Evolutionary conservation across 2,888 invertebrate genomes (phyloP).

Genomic region (Scaptomyza parva): DNA sequence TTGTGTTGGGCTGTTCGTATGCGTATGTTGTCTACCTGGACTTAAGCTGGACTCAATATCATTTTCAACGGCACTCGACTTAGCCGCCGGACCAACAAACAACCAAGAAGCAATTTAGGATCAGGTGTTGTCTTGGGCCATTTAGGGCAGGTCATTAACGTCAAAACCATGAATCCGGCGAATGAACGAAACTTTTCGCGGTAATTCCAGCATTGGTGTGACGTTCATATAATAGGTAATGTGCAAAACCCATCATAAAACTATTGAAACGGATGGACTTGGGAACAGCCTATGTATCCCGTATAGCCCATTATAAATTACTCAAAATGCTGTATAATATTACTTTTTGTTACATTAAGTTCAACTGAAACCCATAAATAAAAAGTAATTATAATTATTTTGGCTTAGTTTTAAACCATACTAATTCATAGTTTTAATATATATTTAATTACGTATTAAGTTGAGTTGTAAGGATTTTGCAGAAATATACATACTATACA

Average conservation of each 20-base stretch:
- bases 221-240: conserved; percentile 12
- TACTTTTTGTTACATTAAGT: not conserved
- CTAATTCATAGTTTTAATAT: conserved; percentile 43
- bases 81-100: conserved; percentile 1
- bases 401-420: conserved; percentile 35
- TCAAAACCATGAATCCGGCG: conserved; percentile 49
- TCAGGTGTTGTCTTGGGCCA: conserved; percentile 62
- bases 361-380: too few relatives aligned
- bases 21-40: conserved; percentile 39
- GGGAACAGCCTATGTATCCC: not conserved
- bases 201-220: conserved; percentile 37
- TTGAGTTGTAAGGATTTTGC: conserved; percentile 56
- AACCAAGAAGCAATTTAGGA: conserved; percentile 24
- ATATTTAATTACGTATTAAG: conserved; percentile 73
- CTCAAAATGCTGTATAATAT: not conserved
- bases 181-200: conserved; percentile 58
- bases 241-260: conserved; percentile 21
- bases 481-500: conserved; percentile 55
- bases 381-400: conserved; percentile 17
- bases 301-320: not conserved
- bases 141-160: conserved; percentile 75
- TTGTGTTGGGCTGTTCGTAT: conserved; percentile 3
- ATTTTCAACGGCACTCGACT: conserved; percentile 11
- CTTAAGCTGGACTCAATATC: conserved; percentile 4
- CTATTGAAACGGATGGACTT: not conserved